Conservation (phyloP, 1,140 invertebrate species). For the Diachasma alloeum region DNA sequence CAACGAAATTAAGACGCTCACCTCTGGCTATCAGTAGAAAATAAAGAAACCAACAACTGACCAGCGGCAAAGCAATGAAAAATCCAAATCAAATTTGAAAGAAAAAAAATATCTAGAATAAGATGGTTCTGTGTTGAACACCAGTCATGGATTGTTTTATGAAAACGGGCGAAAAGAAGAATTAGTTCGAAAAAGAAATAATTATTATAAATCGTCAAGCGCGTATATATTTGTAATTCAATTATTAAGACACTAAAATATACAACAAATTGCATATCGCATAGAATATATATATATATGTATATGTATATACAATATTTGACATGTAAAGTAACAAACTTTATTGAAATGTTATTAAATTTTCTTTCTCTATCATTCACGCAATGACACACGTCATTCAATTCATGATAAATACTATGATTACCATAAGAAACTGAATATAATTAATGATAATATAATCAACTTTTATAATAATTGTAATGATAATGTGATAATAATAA, state of each 20-base stretch:
- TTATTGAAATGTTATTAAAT: not conserved
- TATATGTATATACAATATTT: slow-evolving; percentile 58
- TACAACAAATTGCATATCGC: slow-evolving; percentile 49
- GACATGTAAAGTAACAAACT: slow-evolving; percentile 50
- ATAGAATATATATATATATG: slow-evolving; percentile 45
- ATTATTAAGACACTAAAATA: slow-evolving; percentile 50
- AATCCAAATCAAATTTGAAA: too few species aligned
- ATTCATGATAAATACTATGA: not conserved
- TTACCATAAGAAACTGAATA: not conserved
- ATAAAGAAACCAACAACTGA: too few species aligned
- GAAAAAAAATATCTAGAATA: too few species aligned
- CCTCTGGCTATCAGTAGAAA: too few species aligned
- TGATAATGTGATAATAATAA: not conserved
- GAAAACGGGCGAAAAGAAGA: not conserved
- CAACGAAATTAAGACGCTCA: too few species aligned
- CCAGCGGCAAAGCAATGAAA: too few species aligned
- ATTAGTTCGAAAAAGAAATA: not conserved
- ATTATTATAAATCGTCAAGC: not conserved
- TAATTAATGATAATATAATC: not conserved
- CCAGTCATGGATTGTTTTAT: too few species aligned
- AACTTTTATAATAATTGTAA: not conserved
- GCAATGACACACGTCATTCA: not conserved
- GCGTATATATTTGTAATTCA: slow-evolving; percentile 37
- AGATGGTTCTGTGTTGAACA: too few species aligned
- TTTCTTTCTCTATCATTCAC: not conserved